Evolutionary conservation across 2,797 vertebrate species (phyloP), one percentile per base, ranked within the genome.

Genomic region (Chiloscyllium punctatum): DNA sequence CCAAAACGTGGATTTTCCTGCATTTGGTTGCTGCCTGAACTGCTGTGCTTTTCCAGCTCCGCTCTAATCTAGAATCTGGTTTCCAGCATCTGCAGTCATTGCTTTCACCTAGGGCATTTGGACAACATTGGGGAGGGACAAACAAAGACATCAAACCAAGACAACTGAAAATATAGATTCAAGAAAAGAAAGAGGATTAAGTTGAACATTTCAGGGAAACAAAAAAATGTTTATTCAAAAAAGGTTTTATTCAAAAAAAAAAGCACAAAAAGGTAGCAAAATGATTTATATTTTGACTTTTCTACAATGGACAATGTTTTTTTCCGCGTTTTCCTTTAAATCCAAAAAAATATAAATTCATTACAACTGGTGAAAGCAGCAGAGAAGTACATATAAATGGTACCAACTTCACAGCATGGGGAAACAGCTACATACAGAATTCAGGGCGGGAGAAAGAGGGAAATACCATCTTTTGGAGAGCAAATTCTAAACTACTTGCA

Each of bases 301-400:
- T 95, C 94, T 95, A 95, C 94, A 95, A 95, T 95, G 94, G 94
- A 95, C 94, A 95, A 95, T 95, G 90, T 66, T 91, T 95, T 95
- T 69, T 95, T 42, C 79, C 42, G n/a, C 37, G n/a, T 92, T 92
- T 92, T 92, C 62, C 66, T 95, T 95, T 95, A 77, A 91, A 95
- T 74, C 71, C 69, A 72, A 95, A 95, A 94, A 95, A 95, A 95
- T 95, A 95, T 95, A 95, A 95, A 95, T 95, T 95, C 94, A 95
- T 95, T 95, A 95, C 94, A 95, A 95, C 94, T 77, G 94, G 30
- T 95, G 42, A 74, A 95, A 95, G 94, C 94, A 95, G 94, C 94
- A 95, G 94, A 95, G 94, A 95, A 72, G 71, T 51, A 95, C 71
- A 77, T 74, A 95, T 74, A 95, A 95, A 95, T 95, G 94, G 48